Conservation (phyloP, 2,113 vertebrate species). For the Pogona vitticeps region DNA sequence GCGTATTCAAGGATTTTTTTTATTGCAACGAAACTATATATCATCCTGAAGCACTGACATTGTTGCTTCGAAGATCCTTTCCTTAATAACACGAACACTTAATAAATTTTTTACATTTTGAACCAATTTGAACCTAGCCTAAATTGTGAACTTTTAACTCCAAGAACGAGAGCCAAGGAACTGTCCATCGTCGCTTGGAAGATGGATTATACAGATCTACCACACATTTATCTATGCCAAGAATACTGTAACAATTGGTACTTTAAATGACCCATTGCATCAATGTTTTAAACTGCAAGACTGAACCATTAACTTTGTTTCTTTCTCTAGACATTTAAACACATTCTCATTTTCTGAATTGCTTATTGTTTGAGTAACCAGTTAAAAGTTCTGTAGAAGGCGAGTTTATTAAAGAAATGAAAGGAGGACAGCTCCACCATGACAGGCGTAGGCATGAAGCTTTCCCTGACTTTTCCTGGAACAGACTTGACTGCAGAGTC, state of each 20-base stretch:
- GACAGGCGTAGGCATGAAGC: neutral
- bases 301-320: neutral
- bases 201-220: conserved; percentile 1
- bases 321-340: neutral
- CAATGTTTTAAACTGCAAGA: neutral
- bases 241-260: neutral
- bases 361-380: neutral
- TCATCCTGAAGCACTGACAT: conserved; percentile 17
- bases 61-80: neutral
- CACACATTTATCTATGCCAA: neutral
- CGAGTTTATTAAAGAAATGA: neutral
- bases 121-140: conserved; percentile 24
- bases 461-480: neutral
- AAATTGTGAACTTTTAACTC: conserved; percentile 9
- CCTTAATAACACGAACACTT: neutral
- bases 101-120: conserved; percentile 5
- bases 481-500: too few relatives aligned
- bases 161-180: conserved; percentile 6
- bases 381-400: neutral
- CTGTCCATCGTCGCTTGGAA: neutral
- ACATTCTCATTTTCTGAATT: neutral
- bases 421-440: too few relatives aligned
- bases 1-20: neutral
- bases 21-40: conserved; percentile 5
- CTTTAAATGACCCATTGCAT: neutral